Evolutionary conservation across 1,140 invertebrate species (phyloP), one percentile per base, ranked within the genome.

Genomic region (Orchesella cincta): DNA sequence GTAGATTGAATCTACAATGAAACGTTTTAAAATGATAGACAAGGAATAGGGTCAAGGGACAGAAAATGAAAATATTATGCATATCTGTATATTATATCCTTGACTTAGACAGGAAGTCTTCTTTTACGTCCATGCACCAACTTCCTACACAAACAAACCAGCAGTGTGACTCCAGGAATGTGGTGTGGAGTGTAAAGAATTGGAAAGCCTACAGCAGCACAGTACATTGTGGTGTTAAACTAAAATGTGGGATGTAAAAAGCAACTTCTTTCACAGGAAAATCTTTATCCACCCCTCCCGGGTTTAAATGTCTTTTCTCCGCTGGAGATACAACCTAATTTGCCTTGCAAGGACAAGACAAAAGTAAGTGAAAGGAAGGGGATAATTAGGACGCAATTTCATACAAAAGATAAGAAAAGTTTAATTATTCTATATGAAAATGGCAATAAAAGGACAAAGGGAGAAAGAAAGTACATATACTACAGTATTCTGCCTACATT

Each of bases 381-480:
- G 73, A 79, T 79, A 79, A 79, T 79, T 79, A 79, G 78, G 76
- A 79, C 78, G 73, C 75, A 75, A 79, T 79, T 79, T 77, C 39
- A 77, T 36, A 79, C 51, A 79, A 57, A 57, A 57, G 78, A 79
- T 79, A 79, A 79, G 78, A 77, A 79, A 79, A 79, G 39, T 77
- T 79, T 79, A 79, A 79, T 79, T 79, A 79, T 79, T 76, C 76
- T 52, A 36, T 57, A 79, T 76, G 35, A 46, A 34, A 29, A 28
- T n/a, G 77, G 57, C 23, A 62, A 39, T 36, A 57, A 36, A 29
- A 34, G 75, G 76, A 62, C 73, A 76, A 73, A 75, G 72, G 35
- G 75, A 52, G 14, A 70, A 70, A 18, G 28, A 71, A 77, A 73
- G 36, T 31, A 54, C 29, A 73, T 73, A 73, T 34, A 34, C 54